Evolutionary conservation across 2,797 vertebrate species (phyloP), one percentile per base, ranked within the genome.

Genomic region (Chelonia mydas): DNA sequence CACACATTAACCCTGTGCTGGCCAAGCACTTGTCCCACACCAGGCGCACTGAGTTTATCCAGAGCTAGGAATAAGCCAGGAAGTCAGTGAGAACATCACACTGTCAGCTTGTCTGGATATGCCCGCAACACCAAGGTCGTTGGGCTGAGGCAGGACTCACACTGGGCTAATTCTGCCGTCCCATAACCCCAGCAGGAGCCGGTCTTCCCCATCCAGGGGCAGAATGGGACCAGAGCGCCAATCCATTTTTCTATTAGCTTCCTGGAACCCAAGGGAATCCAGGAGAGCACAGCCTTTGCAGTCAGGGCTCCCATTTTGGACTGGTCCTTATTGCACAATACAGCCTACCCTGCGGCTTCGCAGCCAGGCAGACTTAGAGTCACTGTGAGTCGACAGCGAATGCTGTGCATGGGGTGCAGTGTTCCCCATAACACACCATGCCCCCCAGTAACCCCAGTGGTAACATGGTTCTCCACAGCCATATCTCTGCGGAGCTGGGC

Each of bases 1-100:
- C 45, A 31, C 37, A 2, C 78, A 79, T 90, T 92, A 94, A 96
- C 97, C 89, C 97, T 95, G 53, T 80, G 95, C 53, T 92, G 92
- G 11, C 90, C 92, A 12, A 0, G 1, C 19, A 9, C 82, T 83
- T 11, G 21, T 90, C 88, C 92, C 77, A 85, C n/a, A 0, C 1
- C 0, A 57, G 74, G 54, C 59, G 17, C 33, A 59, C 59, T 12
- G 15, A 86, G 88, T 0, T 1, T 57, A 87, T 86, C 86, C 76
- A 5, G 81, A 27, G 85, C 76, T 81, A 76, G 28, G 16, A 50
- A 81, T 47, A 83, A 93, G 74, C 68, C 25, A 17, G 51, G 85
- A 94, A 65, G 53, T 28, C 0, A 0, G 53, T 25, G 41, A 76
- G 86, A 93, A 54, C 57, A 51, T 45, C 59, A 37, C 89, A 33